These are phyloP conservation scores for Coenonympha glycerion DNA, from an alignment of 2,888 invertebrate species.

Conservation along the genomic window DNA sequence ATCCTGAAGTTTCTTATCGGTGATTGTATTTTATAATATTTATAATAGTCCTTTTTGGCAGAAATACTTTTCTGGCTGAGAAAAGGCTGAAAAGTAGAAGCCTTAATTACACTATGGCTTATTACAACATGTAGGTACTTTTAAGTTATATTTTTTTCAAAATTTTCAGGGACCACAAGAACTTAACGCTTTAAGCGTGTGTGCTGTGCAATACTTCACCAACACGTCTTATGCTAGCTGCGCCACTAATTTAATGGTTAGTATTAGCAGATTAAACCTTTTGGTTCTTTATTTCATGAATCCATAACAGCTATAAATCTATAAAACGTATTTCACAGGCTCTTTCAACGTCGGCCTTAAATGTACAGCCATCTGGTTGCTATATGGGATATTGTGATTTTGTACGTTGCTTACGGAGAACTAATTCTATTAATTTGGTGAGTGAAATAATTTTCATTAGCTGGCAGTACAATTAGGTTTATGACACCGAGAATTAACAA, in stretches of 20 bases:
- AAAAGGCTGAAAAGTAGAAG: too few relatives aligned
- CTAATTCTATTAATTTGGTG: conserved; percentile 76
- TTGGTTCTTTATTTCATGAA: neutral
- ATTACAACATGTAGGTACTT: neutral
- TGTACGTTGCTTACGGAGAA: conserved; percentile 74
- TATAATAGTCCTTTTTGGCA: too few relatives aligned
- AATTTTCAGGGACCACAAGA: conserved; percentile 69
- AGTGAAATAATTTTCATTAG: conserved; percentile 19
- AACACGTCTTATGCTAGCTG: conserved; percentile 71
- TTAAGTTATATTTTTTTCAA: neutral
- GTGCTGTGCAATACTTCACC: conserved; percentile 72
- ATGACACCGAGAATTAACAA: too few relatives aligned
- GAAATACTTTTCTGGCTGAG: too few relatives aligned
- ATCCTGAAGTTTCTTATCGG: too few relatives aligned
- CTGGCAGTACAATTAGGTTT: neutral
- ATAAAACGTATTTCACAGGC: conserved; percentile 45
- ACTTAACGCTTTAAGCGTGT: conserved; percentile 67
- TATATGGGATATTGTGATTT: conserved; percentile 78
- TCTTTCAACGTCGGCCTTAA: conserved; percentile 61
- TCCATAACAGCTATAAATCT: too few relatives aligned
- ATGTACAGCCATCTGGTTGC: conserved; percentile 69
- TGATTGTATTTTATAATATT: too few relatives aligned
- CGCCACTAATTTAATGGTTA: conserved; percentile 67
- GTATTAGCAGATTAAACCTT: too few relatives aligned
- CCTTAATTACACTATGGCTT: too few relatives aligned